Percentiles rank a stretch among this genome's conserved stretches.
Conservation (phyloP, 2,113 vertebrate genomes). For the Zosterops lateralis region DNA sequence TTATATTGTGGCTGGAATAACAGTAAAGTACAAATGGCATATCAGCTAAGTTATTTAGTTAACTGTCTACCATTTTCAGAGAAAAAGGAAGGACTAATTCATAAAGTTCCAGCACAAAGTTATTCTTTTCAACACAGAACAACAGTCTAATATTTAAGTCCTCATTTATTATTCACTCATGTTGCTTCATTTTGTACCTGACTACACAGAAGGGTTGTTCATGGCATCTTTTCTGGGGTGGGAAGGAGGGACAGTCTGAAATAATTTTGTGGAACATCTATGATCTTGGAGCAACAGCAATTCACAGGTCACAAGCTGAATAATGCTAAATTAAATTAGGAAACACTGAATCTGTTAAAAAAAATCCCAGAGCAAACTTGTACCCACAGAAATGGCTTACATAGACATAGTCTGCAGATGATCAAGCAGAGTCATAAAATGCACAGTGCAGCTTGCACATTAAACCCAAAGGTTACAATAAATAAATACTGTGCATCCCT, state of each 20-base stretch:
- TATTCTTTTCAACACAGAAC: not conserved
- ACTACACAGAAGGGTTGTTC: not conserved
- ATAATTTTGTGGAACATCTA: not conserved
- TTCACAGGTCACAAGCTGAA: not conserved
- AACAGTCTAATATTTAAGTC: not conserved
- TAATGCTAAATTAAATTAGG: not conserved
- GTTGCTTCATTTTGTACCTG: not conserved
- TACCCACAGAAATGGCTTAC: not conserved
- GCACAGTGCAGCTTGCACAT: not conserved
- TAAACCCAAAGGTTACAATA: not conserved
- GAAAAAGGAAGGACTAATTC: not conserved
- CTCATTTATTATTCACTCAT: not conserved
- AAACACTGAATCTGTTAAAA: not conserved
- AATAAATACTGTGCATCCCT: not conserved
- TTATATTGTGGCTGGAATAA: not conserved
- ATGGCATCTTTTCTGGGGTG: no score
- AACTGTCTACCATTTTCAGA: not conserved
- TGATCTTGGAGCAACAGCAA: not conserved
- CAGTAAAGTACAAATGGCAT: not conserved
- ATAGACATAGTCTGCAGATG: not conserved
- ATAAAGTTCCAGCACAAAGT: not conserved
- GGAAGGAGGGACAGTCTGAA: rapidly evolving
- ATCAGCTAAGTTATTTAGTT: not conserved
- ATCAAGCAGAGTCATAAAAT: not conserved
- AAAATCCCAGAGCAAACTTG: not conserved